These are phyloP conservation scores for Champsocephalus gunnari DNA, from an alignment of 2,797 vertebrate genomes.

Conservation along the genomic window DNA sequence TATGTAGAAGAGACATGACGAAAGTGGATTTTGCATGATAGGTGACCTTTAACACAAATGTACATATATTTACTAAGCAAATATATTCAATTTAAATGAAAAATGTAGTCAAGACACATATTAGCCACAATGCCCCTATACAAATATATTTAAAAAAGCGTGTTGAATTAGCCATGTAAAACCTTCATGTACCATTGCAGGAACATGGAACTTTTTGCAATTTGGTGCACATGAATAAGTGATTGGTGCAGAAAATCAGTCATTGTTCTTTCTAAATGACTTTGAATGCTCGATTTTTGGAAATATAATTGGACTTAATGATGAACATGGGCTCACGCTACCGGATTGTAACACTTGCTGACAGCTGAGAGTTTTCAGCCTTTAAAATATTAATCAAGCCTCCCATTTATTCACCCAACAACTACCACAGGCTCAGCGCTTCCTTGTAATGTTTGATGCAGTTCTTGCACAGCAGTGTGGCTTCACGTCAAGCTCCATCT, in stretches of 20 bases:
- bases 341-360: conserved; percentile 5
- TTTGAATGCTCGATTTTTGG: conserved; percentile 2
- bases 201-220: not conserved
- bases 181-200: not conserved
- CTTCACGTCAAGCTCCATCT: conserved; percentile 66
- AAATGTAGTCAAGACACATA: not conserved
- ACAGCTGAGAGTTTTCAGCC: conserved; percentile 8
- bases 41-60: not conserved
- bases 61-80: not conserved
- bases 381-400: conserved; percentile 38
- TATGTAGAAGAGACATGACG: no score
- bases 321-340: conserved; percentile 1
- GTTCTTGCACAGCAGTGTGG: conserved; percentile 36
- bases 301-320: conserved; percentile 5
- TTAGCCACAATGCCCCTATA: not conserved
- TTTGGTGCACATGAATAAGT: not conserved
- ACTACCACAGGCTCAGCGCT: conserved; percentile 16
- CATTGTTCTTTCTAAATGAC: not conserved
- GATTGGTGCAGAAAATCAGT: not conserved
- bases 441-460: conserved; percentile 47
- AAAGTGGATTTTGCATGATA: no score
- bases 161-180: not conserved
- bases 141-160: not conserved
- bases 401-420: conserved; percentile 8
- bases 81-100: not conserved